phyloP scores from a whole-genome alignment of 2,797 vertebrate genomes.

The Aplochiton taeniatus region DNA sequence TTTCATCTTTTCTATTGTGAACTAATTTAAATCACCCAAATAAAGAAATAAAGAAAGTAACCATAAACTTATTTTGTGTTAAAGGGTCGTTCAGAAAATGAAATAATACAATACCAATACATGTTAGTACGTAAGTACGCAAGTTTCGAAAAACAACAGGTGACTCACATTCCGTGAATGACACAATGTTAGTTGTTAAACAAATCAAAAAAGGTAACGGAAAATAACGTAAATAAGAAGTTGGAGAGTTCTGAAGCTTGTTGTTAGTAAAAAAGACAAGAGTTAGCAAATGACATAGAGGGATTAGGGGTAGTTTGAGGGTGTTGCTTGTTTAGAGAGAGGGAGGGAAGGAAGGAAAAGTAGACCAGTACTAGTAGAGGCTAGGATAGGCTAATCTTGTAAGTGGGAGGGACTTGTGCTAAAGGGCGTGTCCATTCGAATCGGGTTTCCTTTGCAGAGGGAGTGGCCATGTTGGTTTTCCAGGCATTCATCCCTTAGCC shows the following conservation, averaged over 20 bases:
- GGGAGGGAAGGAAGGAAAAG: conserved; percentile 46
- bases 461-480: too few relatives aligned
- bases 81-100: conserved; percentile 58
- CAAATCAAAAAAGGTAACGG: conserved; percentile 62
- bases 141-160: conserved; percentile 83
- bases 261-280: conserved; percentile 84
- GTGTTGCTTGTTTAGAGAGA: conserved; percentile 43
- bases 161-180: conserved; percentile 89
- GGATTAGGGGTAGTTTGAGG: conserved; percentile 47
- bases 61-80: conserved; percentile 47
- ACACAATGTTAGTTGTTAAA: conserved; percentile 86
- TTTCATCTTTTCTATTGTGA: conserved; percentile 14
- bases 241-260: conserved; percentile 74
- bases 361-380: conserved; percentile 55
- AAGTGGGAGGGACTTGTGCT: conserved; percentile 34
- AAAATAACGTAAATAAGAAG: conserved; percentile 65
- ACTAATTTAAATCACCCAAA: conserved; percentile 64
- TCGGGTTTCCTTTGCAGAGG: conserved; percentile 29
- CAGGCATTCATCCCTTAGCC: conserved; percentile 36
- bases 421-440: conserved; percentile 31
- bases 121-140: conserved; percentile 85
- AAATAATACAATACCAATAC: conserved; percentile 70
- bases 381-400: conserved; percentile 58
- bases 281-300: conserved; percentile 76
- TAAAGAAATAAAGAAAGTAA: conserved; percentile 75